A percentile compares a stretch with the other conserved stretches of the same genome.
These are phyloP conservation scores for Enoplosus armatus DNA, from an alignment of 2,797 vertebrate genomes.

Conservation along the genomic window DNA sequence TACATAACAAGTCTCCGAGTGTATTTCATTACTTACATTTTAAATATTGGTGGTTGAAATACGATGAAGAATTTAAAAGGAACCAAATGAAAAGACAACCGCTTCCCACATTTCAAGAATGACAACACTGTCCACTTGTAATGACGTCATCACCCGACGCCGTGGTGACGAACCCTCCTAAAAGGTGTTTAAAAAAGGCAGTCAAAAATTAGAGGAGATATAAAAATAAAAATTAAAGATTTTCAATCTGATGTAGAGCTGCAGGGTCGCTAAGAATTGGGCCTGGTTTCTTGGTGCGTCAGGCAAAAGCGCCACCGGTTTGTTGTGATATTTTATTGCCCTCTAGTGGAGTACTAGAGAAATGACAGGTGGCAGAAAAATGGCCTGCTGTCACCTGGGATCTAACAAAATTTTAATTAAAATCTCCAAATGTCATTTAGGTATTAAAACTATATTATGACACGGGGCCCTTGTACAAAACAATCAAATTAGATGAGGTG, in stretches of 20 bases:
- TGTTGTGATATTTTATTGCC: neutral
- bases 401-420: no score
- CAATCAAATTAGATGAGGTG: no score
- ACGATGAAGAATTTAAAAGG: neutral
- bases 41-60: neutral
- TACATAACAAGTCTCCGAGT: neutral
- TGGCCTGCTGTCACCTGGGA: no score
- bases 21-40: conserved; percentile 70
- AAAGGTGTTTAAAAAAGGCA: neutral
- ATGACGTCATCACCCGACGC: conserved; percentile 57
- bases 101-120: conserved; percentile 55
- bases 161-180: neutral
- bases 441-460: no score
- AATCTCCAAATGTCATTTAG: no score
- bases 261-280: neutral
- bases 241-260: neutral
- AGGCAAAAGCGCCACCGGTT: neutral
- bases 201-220: neutral
- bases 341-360: neutral
- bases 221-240: neutral
- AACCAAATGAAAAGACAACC: neutral
- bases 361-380: neutral
- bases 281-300: neutral
- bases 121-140: conserved; percentile 65
- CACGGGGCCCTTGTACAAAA: no score